Base-by-base conservation (phyloP, 2,888 invertebrate genomes). In the Philereme transversata region DNA sequence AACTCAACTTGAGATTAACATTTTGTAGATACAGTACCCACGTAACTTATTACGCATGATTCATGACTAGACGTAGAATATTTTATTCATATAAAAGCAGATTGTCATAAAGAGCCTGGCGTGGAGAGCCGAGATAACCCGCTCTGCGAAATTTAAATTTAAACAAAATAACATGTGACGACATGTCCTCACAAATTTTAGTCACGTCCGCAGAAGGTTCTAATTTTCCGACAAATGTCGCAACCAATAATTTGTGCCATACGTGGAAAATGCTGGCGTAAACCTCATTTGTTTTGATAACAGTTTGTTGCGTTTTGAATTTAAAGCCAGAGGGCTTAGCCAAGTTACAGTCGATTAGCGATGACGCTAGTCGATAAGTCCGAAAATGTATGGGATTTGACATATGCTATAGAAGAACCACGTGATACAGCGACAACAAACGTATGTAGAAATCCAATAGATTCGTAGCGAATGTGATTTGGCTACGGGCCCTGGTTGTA, bases 211-310 rank as follows among this genome's bases (percentile, higher is more conserved):
- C 38, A 10, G 43, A 51, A 52, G 54, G 41, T 48, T 64, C 64
- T 64, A 61, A 68, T 64, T 64, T 68, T 50, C 36, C 51, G 54
- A 66, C 62, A 61, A 60, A 60, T 48, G 51, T 52, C 49, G 47
- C 53, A 47, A 50, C 46, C 58, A 33, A 33, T 40, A 40, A 8
- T 54, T 57, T 52, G 35, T 43, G 41, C 51, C 10, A 10, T 43
- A 53, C 34, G 41, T 38, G 46, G 55, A 54, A 54, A 54, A 55
- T 55, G 22, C 22, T 48, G 55, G 53, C 54, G 8, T 5, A 34
- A 7, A 40, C 22, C 9, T 55, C 41, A 55, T 48, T 48, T 35
- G 34, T 34, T 48, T 55, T 48, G 47, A 35, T 47, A 34, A n/a
- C 6, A 45, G 9, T 38, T 38, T 5, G 5, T n/a, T 43, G 43